Conservation (phyloP, 2,113 vertebrate genomes). For the Climacteris rufus region DNA sequence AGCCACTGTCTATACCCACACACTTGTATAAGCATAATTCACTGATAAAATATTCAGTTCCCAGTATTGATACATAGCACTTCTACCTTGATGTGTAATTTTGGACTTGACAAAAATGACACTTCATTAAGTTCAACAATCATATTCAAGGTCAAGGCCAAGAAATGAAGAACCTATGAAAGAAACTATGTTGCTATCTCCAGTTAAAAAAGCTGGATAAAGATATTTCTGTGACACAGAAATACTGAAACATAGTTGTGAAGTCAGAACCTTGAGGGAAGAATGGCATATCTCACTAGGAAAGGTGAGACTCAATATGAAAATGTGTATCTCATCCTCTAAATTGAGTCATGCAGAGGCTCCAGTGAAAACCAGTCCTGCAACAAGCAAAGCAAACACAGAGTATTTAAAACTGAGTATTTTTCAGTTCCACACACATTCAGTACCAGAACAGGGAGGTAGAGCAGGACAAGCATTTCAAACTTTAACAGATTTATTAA, state of each 20-base stretch:
- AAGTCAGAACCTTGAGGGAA: not conserved
- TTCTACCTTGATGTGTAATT: constrained; percentile 57
- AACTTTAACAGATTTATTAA: not conserved
- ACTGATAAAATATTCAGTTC: constrained; percentile 60
- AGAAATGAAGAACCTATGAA: not conserved
- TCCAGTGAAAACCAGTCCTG: not conserved
- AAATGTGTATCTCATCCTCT: not conserved
- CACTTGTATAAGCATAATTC: constrained; percentile 52
- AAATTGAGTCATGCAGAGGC: accelerated
- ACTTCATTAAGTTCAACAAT: constrained; percentile 54
- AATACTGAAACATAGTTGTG: not conserved
- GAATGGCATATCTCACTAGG: not conserved
- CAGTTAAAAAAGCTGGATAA: not conserved
- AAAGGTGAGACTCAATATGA: not conserved
- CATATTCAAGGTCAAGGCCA: constrained; percentile 53
- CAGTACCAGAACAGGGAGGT: not conserved
- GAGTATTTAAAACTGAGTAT: accelerated
- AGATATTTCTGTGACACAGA: not conserved
- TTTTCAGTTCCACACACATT: not conserved
- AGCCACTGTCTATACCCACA: constrained; percentile 58
- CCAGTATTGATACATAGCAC: constrained; percentile 30
- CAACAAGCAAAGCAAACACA: not conserved
- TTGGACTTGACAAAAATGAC: constrained; percentile 35
- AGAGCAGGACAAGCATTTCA: not conserved
- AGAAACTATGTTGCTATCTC: not conserved